Evolutionary conservation across 2,113 vertebrate species (phyloP), one percentile per base, ranked within the genome.

Genomic region (Gulo gulo): DNA sequence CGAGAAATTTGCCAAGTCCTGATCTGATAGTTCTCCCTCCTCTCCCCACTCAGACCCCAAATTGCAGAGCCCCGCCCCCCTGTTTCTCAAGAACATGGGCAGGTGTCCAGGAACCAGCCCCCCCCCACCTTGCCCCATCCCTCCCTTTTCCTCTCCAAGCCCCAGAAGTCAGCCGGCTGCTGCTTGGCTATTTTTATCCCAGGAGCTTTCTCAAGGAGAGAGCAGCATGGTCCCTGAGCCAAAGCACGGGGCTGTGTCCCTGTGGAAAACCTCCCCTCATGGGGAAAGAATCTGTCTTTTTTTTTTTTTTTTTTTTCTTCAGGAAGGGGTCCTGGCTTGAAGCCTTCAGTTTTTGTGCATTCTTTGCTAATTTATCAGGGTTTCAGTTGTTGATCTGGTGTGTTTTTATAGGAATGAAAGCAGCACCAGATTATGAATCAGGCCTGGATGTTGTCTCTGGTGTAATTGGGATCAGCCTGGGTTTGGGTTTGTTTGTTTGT

Each of bases 231-330:
- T 83, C 80, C 79, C 91, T 4, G 55, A 81, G 95, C 96, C 93
- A 96, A 96, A 92, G 80, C 67, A 18, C 47, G 3, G 59, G 63
- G 31, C 83, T 81, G 47, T 63, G 85, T 97, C 97, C 92, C 95
- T 93, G 14, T 97, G 97, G 98, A 97, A 98, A 98, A 98, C 82
- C 86, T 97, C 97, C 95, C 88, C 91, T 98, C 97, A 97, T 96
- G 84, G 92, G 92, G 94, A 98, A 98, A 81, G 96, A 98, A 98
- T 98, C 76, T 20, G 71, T 55, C 52, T 55, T 55, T 55, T 55
- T 55, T 55, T 18, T 52, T 52, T 52, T 52, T 52, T 16, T 52
- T 52, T 55, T 55, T 16, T 50, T n/a, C n/a, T n/a, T 50, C 4
- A 55, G 52, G 52, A 55, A 55, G 52, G 52, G 52, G 52, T 79